These are phyloP conservation scores for Thymelicus acteon DNA, from an alignment of 2,888 invertebrate species.

Conservation along the genomic window DNA sequence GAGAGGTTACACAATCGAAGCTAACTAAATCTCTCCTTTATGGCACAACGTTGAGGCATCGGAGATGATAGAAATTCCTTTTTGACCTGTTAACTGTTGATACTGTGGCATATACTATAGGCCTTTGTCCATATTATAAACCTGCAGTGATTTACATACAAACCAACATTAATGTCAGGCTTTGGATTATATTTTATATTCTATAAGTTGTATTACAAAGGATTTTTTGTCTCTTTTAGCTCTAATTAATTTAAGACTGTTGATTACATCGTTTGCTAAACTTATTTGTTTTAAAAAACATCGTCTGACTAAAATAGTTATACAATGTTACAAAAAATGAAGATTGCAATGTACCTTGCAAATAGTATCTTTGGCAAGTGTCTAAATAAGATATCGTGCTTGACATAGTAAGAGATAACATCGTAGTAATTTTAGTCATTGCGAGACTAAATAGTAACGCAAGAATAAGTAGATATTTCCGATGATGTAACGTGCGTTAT, in stretches of 20 bases:
- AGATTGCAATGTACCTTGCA: background rate
- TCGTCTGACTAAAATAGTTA: background rate
- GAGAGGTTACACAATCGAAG: too few species aligned
- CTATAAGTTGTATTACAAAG: too few species aligned
- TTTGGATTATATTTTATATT: too few species aligned
- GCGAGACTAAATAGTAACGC: conserved; percentile 5
- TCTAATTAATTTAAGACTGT: background rate
- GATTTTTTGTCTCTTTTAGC: background rate
- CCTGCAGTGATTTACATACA: too few species aligned
- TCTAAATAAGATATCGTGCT: conserved; percentile 4
- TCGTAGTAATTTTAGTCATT: conserved; percentile 11
- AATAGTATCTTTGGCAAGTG: conserved; percentile 8
- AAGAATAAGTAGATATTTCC: background rate
- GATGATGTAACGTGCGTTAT: conserved; percentile 11
- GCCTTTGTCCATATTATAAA: too few species aligned
- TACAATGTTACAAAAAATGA: conserved; percentile 1
- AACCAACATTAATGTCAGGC: too few species aligned
- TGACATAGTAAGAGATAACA: conserved; percentile 6
- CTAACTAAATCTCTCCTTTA: too few species aligned
- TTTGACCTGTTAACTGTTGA: too few species aligned
- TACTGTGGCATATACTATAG: too few species aligned
- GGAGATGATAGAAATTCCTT: too few species aligned
- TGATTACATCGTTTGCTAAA: conserved; percentile 1
- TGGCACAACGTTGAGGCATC: too few species aligned
- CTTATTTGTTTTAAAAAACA: background rate